Base-by-base conservation (phyloP, 2,888 invertebrate species). In the Dicyrtomina minuta region DNA sequence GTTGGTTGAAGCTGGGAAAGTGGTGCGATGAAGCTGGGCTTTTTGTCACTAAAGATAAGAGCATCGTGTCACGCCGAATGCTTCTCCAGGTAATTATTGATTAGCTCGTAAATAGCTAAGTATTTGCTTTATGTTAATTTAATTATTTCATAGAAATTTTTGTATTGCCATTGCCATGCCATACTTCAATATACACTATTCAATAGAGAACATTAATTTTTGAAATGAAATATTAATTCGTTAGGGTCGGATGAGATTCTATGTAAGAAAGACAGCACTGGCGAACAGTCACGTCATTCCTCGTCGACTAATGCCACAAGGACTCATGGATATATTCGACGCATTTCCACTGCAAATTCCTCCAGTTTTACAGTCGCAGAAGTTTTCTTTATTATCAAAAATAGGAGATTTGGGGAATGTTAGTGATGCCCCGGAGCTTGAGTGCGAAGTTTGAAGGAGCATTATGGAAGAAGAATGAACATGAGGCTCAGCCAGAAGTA, bases 241-340 rank as follows among this genome's bases (percentile, higher is more conserved):
- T 10, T 33, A 76, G 76, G 70, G 67, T 33, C 76, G 74, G 4
- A 73, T 76, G 2, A 73, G 71, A 59, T 58, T 76, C 24, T 74
- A 73, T 60, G 69, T 66, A 12, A 73, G 72, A 41, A 71, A 62
- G 39, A 70, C 70, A 0, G 68, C 72, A 20, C 64, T 76, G 4
- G 49, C 64, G 22, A 65, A 72, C 46, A 61, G 61, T 2, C 72
- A 73, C 43, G 70, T 71, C 22, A 62, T 73, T 46, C 76, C 74
- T 13, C 39, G 67, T 33, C 65, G 76, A 17, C 55, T 76, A 5
- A 55, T 49, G 13, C 41, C 73, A 20, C 72, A 73, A 55, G 76
- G 76, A 15, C n/a, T 73, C 13, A 22, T 51, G 51, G 74, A 72
- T 60, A 68, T 70, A 1, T 68, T 71, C 26, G 70, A 72, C 43